Evolutionary conservation across 2,888 invertebrate genomes (phyloP).

Genomic region (Tipula helvola): DNA sequence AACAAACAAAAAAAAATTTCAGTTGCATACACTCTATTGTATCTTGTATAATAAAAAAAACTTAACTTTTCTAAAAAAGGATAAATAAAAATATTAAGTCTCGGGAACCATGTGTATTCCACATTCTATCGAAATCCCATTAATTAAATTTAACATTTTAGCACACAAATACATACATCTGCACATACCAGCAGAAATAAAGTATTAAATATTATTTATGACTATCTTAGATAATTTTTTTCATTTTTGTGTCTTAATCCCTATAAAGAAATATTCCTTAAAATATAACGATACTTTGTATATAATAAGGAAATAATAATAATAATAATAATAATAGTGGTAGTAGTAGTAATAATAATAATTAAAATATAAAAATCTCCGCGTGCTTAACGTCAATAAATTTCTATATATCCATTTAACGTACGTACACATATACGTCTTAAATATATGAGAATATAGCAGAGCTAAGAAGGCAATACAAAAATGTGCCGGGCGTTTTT

Average conservation of each 20-base stretch:
- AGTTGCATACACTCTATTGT: no score
- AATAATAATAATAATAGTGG: not conserved
- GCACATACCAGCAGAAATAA: not conserved
- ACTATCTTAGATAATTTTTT: constrained; percentile 6
- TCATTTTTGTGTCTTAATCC: constrained; percentile 6
- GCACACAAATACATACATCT: not conserved
- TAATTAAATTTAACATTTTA: not conserved
- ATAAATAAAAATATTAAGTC: not conserved
- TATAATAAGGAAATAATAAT: not conserved
- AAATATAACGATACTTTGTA: not conserved
- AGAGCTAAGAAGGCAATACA: not conserved
- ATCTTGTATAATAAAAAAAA: no score
- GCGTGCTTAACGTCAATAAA: not conserved
- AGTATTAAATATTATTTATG: not conserved
- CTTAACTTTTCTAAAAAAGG: not conserved
- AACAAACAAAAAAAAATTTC: no score
- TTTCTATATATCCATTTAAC: not conserved
- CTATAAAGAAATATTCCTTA: not conserved
- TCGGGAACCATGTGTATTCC: not conserved
- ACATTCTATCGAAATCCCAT: not conserved
- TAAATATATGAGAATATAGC: not conserved
- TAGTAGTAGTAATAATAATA: not conserved
- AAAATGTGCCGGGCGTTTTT: not conserved
- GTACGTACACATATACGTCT: not conserved
- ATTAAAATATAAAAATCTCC: constrained; percentile 4